phyloP scores from a whole-genome alignment of 2,113 vertebrate species.

The Bothrops jararaca region DNA sequence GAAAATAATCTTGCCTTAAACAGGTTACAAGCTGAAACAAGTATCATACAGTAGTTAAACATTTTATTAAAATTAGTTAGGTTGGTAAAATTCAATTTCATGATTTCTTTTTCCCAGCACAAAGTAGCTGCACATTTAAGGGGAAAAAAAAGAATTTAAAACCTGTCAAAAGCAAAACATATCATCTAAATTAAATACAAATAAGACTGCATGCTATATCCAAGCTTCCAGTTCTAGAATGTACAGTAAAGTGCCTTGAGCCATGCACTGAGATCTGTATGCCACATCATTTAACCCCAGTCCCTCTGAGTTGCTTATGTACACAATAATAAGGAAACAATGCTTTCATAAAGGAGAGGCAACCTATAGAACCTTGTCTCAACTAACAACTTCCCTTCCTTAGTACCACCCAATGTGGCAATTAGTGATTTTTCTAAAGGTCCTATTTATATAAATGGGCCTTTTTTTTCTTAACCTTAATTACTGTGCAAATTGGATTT shows the following conservation, averaged over 20 bases:
- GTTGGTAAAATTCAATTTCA: conserved; percentile 23
- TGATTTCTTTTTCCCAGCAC: background rate
- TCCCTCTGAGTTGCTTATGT: background rate
- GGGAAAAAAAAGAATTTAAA: background rate
- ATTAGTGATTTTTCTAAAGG: background rate
- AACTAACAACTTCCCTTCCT: background rate
- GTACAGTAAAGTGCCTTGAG: background rate
- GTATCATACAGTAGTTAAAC: conserved; percentile 17
- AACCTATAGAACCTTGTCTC: background rate
- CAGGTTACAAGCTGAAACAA: conserved; percentile 6
- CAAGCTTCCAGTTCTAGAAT: background rate
- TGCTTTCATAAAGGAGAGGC: background rate
- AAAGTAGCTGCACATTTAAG: background rate
- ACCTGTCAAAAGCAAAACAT: background rate
- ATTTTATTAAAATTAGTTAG: conserved; percentile 8
- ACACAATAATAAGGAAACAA: background rate
- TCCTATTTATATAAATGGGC: background rate
- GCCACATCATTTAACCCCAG: background rate
- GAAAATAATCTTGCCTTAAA: background rate
- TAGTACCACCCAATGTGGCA: background rate
- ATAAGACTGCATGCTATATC: background rate
- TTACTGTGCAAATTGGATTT: background rate
- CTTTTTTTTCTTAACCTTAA: background rate
- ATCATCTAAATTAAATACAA: background rate
- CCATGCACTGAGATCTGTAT: background rate